Conservation (phyloP, 2,888 invertebrate genomes). For the Alloplasta piceator region DNA sequence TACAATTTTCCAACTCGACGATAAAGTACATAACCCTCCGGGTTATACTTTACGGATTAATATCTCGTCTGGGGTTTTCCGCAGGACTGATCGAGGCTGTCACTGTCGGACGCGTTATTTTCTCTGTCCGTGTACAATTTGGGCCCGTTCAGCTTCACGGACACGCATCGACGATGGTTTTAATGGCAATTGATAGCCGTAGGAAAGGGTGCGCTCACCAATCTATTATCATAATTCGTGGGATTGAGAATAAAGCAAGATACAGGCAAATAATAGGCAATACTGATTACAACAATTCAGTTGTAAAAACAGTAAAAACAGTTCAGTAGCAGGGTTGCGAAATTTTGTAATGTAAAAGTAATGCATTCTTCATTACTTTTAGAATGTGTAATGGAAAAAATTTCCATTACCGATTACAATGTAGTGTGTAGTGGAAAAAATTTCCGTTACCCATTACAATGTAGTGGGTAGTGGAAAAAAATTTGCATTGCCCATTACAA, state of each 20-base stretch:
- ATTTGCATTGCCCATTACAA: no score
- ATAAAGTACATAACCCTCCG: not conserved
- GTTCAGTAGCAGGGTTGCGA: no score
- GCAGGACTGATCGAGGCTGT: not conserved
- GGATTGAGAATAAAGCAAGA: constrained; percentile 66
- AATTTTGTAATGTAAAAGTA: no score
- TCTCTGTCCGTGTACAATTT: not conserved
- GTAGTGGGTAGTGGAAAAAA: no score
- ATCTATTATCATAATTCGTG: constrained; percentile 76
- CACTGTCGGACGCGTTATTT: not conserved
- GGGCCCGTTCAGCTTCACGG: constrained; percentile 6
- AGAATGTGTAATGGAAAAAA: no score
- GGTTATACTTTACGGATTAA: constrained; percentile 4
- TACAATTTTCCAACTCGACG: constrained; percentile 17
- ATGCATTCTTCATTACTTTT: no score
- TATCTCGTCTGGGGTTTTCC: not conserved
- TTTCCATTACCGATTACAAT: no score
- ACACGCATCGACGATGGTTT: constrained; percentile 73
- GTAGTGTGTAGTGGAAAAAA: no score
- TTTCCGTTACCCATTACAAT: no score
- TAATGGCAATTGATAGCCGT: constrained; percentile 78
- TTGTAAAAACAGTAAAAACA: no score
- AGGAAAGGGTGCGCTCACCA: constrained; percentile 77
- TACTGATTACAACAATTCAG: no score
- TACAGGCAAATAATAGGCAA: no score